Percentiles rank a stretch among this genome's conserved stretches.
Conservation (phyloP, 2,888 invertebrate genomes). For the Cremastinae sp. region DNA sequence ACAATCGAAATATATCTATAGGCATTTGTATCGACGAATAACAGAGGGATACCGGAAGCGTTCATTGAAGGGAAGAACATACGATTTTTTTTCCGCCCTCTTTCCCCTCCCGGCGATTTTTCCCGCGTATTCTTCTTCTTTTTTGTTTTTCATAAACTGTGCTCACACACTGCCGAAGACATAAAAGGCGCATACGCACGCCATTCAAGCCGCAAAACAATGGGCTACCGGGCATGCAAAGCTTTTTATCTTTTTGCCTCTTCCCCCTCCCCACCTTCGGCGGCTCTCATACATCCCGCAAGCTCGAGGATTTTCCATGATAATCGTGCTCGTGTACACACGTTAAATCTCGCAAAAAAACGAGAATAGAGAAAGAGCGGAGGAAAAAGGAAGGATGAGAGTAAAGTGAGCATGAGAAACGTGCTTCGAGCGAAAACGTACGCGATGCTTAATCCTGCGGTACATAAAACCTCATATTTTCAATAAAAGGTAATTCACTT, state of each 20-base stretch:
- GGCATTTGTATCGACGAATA: not conserved
- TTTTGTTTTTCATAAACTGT: constrained; percentile 27
- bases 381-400: constrained; percentile 28
- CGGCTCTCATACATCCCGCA: constrained; percentile 17
- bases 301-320: constrained; percentile 57
- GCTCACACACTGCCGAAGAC: constrained; percentile 44
- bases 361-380: not conserved
- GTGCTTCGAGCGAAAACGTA: constrained; percentile 48
- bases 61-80: constrained; percentile 22
- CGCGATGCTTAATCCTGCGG: constrained; percentile 45
- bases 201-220: constrained; percentile 59
- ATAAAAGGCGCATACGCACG: constrained; percentile 52
- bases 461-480: constrained; percentile 49
- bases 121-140: not conserved
- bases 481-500: constrained; percentile 21
- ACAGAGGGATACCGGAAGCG: not conserved
- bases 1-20: not conserved
- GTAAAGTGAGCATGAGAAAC: constrained; percentile 58
- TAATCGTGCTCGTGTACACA: constrained; percentile 43
- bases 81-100: constrained; percentile 5
- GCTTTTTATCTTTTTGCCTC: constrained; percentile 36
- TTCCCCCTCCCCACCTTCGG: constrained; percentile 11
- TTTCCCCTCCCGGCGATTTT: not conserved
- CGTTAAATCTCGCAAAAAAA: not conserved
- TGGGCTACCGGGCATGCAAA: constrained; percentile 40